Evolutionary conservation across 2,797 vertebrate species (phyloP).

Genomic region (Falco berigora): DNA sequence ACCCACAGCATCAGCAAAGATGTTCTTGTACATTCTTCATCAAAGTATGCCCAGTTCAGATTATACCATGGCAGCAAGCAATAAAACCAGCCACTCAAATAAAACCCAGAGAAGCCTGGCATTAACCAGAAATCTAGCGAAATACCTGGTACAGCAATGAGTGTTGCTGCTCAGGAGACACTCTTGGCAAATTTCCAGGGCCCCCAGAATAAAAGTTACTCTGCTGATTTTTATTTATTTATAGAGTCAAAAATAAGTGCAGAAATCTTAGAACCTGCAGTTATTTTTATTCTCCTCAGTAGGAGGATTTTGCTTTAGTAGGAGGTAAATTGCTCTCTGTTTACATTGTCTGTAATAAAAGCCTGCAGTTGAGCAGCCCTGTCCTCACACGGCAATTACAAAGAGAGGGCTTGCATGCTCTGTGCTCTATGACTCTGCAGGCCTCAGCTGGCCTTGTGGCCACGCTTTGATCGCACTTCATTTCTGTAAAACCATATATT

Average conservation of each 20-base stretch:
- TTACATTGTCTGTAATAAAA: constrained; percentile 39
- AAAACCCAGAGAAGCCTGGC: neutral
- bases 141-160: neutral
- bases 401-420: neutral
- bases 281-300: constrained; percentile 28
- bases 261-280: neutral
- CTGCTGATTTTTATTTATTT: constrained; percentile 20
- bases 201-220: neutral
- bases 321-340: constrained; percentile 41
- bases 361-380: constrained; percentile 27
- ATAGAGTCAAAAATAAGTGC: neutral
- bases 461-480: neutral
- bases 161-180: neutral
- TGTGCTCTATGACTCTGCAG: neutral
- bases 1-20: neutral
- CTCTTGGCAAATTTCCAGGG: neutral
- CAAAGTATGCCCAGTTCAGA: neutral
- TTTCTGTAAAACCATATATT: neutral
- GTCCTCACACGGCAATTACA: neutral
- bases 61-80: neutral
- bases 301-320: constrained; percentile 26
- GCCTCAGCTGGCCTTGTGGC: neutral
- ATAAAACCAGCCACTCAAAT: neutral
- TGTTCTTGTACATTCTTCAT: neutral
- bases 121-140: neutral